Evolutionary conservation across 2,113 vertebrate genomes (phyloP), one percentile per base, ranked within the genome.

Genomic region (Isichthys henryi): DNA sequence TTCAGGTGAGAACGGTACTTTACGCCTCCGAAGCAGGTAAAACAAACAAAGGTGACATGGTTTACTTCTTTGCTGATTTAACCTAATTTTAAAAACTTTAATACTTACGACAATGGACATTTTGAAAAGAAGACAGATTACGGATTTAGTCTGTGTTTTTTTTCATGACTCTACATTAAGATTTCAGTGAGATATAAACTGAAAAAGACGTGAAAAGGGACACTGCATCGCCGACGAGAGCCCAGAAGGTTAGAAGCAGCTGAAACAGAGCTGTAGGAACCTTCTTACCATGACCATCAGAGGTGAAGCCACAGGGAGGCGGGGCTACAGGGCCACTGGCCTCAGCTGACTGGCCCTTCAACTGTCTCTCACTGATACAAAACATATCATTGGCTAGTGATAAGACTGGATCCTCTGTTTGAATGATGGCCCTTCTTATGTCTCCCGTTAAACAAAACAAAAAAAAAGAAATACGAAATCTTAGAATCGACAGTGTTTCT

Each of bases 251-350:
- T 39, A 62, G n/a, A 62, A n/a, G 23, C 7, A 8, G 23, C 21
- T 58, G 56, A 2, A 17, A 56, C 56, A 58, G 53, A 17, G 70
- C 70, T 43, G 5, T 80, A 7, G 10, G 31, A 2, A 80, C 74
- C 31, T 39, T 39, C 97, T 96, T n/a, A 66, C 2, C 58, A 9
- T 27, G 58, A 27, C 58, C 1, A n/a, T n/a, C 58, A 66, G n/a
- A 70, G n/a, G 27, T 4, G 27, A 70, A 27, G 62, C 9, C 62
- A 11, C n/a, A 27, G 50, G 50, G 50, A 3, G 49, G 56, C 5
- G 56, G 5, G 19, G 53, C 19, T 5, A 21, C 53, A 56, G 52
- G 52, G 52, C 2, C 8, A n/a, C 58, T 2, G 21, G 21, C 56
- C 23, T 7, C 21, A 58, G 56, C 21, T 27, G 62, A 31, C 3